phyloP scores from a whole-genome alignment of 2,113 vertebrate genomes.

The Vanacampus margaritifer region DNA sequence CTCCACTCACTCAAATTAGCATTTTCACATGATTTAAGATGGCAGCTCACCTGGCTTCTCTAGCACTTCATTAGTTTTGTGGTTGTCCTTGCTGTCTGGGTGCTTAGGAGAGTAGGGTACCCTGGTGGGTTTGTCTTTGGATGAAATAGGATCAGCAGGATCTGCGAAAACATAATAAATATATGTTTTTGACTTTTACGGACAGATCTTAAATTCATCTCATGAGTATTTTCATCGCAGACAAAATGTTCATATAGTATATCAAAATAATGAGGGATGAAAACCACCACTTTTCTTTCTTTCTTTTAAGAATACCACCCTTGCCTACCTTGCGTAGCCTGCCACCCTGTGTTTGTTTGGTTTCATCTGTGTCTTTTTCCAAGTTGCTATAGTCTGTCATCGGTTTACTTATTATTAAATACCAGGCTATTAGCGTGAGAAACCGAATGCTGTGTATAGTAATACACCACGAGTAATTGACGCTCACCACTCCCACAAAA shows the following conservation, averaged over 20 bases:
- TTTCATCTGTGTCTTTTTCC: too few relatives aligned
- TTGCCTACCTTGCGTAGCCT: too few relatives aligned
- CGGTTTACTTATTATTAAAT: too few relatives aligned
- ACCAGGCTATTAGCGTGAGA: too few relatives aligned
- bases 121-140: slow-evolving; percentile 83
- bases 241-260: background rate
- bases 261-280: background rate
- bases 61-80: slow-evolving; percentile 65
- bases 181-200: too few relatives aligned
- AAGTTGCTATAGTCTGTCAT: too few relatives aligned
- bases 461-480: too few relatives aligned
- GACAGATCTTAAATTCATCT: too few relatives aligned
- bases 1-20: slow-evolving; percentile 1
- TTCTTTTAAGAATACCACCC: too few relatives aligned
- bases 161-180: slow-evolving; percentile 67
- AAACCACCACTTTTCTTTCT: background rate
- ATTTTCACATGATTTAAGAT: slow-evolving; percentile 5
- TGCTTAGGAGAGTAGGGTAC: slow-evolving; percentile 76
- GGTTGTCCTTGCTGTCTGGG: slow-evolving; percentile 79
- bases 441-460: too few relatives aligned
- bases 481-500: too few relatives aligned
- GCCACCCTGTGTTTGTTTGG: too few relatives aligned
- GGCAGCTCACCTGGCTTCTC: slow-evolving; percentile 63
- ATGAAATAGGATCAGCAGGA: slow-evolving; percentile 81
- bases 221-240: background rate